Percentiles rank a stretch among this genome's conserved stretches.
phyloP scores from a whole-genome alignment of 1,140 invertebrate species.

The Orius insidiosus region DNA sequence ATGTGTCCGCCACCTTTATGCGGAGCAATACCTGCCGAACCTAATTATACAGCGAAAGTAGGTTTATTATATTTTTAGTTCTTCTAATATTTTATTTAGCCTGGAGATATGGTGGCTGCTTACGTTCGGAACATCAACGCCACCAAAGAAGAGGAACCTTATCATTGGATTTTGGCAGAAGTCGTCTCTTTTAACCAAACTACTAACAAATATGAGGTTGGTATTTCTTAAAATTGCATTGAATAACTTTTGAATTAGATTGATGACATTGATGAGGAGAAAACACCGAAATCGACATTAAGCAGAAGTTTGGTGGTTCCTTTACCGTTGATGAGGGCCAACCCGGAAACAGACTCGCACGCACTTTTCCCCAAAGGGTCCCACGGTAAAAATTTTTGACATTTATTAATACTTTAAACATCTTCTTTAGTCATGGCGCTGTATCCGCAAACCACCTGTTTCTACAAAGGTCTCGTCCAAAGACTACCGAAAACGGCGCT shows the following conservation, averaged over 20 bases:
- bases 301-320: constrained; percentile 75
- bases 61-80: neutral
- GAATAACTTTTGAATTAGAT: constrained; percentile 6
- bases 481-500: constrained; percentile 59
- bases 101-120: constrained; percentile 89
- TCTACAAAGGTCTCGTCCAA: constrained; percentile 88
- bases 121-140: constrained; percentile 42
- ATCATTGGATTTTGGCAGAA: constrained; percentile 97
- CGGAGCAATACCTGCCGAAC: constrained; percentile 78
- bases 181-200: constrained; percentile 69
- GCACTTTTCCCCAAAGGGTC: constrained; percentile 82
- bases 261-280: constrained; percentile 90
- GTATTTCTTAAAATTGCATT: neutral
- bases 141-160: constrained; percentile 49
- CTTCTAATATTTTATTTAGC: constrained; percentile 24
- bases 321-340: constrained; percentile 84
- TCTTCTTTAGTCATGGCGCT: constrained; percentile 69
- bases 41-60: constrained; percentile 71
- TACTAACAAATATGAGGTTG: constrained; percentile 88
- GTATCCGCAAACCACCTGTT: constrained; percentile 98
- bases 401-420: constrained; percentile 9
- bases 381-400: constrained; percentile 41
- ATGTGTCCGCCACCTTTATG: constrained; percentile 79
- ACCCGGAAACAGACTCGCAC: constrained; percentile 83
- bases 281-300: constrained; percentile 71